Base-by-base conservation (phyloP, 2,797 vertebrate species). In the Rachycentron canadum region DNA sequence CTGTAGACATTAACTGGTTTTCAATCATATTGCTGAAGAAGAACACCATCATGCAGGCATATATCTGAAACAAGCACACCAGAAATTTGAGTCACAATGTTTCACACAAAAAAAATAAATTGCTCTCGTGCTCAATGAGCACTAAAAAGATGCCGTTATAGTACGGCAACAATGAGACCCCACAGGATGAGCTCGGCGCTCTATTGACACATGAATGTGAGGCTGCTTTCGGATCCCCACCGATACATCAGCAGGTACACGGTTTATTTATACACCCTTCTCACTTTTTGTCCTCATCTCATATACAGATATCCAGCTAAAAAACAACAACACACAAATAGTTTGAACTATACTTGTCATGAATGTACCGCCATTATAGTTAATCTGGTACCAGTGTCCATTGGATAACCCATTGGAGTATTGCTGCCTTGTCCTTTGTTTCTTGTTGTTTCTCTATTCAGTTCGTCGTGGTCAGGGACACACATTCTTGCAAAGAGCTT, bases 1-100 rank as follows among this genome's bases (percentile, higher is more conserved):
- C 98, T 7, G 98, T 99, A 68, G 98, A 99, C 98, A 99, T 98
- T 69, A 97, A 96, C 91, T 99, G 98, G 93, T 99, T 99, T 94
- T 99, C 98, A 87, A 99, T 96, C 98, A 99, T 99, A 95, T 98
- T 99, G 95, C 98, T 99, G 91, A 99, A 91, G 95, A 99, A 99
- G 95, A 99, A 99, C 90, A 99, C 98, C 98, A 99, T 99, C 98
- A 99, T 99, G 91, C 98, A 99, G 81, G 98, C 98, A 82, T 99
- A 99, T 67, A 99, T 97, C 98, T 99, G 85, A 74, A 85, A 87
- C 61, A 86, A 59, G 7, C 6, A 69, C 1, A 2, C 52, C 12
- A 59, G 19, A n/a, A 69, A 61, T 13, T 17, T n/a, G 6, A n/a
- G 25, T 49, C 68, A 0, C n/a, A 65, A 70, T 13, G 9, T 23